phyloP scores from a whole-genome alignment of 2,113 vertebrate species.

The Rhynchomys soricoides region DNA sequence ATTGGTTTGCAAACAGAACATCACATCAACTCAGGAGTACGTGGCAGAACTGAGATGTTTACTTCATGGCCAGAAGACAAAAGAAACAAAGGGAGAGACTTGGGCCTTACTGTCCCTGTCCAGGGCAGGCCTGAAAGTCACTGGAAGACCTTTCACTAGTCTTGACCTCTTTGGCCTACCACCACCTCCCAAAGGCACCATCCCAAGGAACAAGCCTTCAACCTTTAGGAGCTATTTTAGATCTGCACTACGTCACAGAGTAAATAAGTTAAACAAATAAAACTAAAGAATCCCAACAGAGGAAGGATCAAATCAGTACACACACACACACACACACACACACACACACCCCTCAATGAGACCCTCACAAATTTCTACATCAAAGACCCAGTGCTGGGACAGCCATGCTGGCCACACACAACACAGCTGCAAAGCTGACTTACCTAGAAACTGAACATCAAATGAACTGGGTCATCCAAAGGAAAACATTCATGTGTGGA shows the following conservation, averaged over 20 bases:
- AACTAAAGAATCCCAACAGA: neutral
- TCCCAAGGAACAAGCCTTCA: neutral
- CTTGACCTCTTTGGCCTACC: too few species aligned
- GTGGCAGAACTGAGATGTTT: neutral
- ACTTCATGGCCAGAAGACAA: neutral
- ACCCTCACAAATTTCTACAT: neutral
- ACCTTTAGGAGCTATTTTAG: neutral
- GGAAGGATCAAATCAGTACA: neutral
- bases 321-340: too few species aligned
- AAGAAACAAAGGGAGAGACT: neutral
- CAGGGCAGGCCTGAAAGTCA: neutral
- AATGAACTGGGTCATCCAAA: neutral
- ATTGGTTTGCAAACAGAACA: neutral
- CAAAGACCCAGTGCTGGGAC: neutral
- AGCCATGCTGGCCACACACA: too few species aligned
- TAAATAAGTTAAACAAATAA: neutral
- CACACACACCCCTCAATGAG: neutral
- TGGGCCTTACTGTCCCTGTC: too few species aligned
- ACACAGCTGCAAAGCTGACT: too few species aligned
- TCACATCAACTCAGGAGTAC: neutral
- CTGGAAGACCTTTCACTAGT: neutral
- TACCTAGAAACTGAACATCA: neutral
- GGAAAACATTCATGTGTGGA: neutral
- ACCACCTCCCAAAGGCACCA: neutral
- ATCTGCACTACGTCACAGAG: neutral